Conservation (phyloP, 2,797 vertebrate genomes). For the Manis crassicaudata region DNA sequence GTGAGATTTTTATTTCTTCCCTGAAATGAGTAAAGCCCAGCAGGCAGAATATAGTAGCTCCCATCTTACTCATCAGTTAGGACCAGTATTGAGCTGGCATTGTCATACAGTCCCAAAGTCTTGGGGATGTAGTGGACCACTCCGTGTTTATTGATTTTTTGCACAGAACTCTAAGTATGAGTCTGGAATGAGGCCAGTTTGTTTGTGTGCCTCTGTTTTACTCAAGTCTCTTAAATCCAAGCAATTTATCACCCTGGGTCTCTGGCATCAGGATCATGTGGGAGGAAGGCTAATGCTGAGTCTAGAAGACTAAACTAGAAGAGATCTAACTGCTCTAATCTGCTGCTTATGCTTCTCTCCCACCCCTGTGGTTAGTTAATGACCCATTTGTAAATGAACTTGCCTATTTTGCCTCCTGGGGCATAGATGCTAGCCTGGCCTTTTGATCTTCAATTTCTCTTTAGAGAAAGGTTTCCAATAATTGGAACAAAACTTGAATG, state of each 20-base stretch:
- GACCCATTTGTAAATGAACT: neutral
- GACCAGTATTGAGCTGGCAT: neutral
- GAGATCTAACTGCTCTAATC: neutral
- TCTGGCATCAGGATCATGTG: neutral
- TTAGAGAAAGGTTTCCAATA: neutral
- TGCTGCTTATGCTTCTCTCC: neutral
- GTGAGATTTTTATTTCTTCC: neutral
- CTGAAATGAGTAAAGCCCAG: neutral
- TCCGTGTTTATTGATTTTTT: neutral
- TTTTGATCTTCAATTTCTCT: neutral
- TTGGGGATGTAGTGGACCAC: neutral
- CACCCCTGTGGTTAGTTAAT: neutral
- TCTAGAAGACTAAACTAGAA: neutral
- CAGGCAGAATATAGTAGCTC: neutral
- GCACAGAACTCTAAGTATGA: neutral
- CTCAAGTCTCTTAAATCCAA: neutral
- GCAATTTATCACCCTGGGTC: neutral
- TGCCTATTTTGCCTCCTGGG: neutral
- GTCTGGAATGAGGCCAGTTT: neutral
- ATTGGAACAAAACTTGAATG: neutral
- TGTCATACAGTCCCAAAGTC: neutral
- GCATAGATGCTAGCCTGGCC: neutral
- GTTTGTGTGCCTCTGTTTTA: neutral
- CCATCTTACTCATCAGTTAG: neutral
- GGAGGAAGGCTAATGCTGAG: neutral